Percentiles rank a stretch among this genome's conserved stretches.
Evolutionary conservation across 1,140 invertebrate species (phyloP).

Genomic region (Megalopta genalis): DNA sequence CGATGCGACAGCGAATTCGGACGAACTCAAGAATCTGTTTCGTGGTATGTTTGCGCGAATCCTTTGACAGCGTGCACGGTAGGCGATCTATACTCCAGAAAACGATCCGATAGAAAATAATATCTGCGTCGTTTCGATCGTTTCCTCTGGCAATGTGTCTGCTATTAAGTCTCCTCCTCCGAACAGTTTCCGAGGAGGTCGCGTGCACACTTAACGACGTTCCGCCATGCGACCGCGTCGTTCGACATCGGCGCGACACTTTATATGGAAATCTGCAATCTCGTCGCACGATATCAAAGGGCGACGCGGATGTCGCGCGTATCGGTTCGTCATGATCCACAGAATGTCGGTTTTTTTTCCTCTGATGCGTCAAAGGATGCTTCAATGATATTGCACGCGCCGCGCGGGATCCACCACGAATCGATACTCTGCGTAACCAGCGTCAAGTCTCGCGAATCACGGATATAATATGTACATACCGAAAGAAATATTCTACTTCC

Average conservation of each 20-base stretch:
- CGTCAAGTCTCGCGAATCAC: neutral
- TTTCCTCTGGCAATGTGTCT: neutral
- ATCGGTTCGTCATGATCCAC: constrained; percentile 15
- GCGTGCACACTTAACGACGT: neutral
- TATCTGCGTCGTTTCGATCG: neutral
- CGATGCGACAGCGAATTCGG: too few relatives aligned
- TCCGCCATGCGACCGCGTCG: neutral
- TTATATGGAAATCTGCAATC: constrained; percentile 28
- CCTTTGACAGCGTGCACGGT: neutral
- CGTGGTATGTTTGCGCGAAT: neutral
- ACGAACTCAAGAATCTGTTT: neutral
- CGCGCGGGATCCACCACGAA: neutral
- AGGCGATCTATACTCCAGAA: neutral
- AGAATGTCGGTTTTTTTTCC: constrained; percentile 5
- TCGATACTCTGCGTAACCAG: constrained; percentile 9
- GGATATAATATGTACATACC: too few relatives aligned
- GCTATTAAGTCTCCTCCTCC: neutral
- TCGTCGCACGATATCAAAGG: constrained; percentile 21
- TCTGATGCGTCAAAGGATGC: constrained; percentile 10
- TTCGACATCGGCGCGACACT: constrained; percentile 7
- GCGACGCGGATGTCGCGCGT: constrained; percentile 3
- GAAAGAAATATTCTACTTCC: neutral
- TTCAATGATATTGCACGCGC: constrained; percentile 20
- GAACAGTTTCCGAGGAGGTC: constrained; percentile 15
- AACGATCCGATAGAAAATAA: neutral